A percentile compares a stretch with the other conserved stretches of the same genome.
Evolutionary conservation across 2,888 invertebrate species (phyloP).

Genomic region (Drosophila imparisetae): DNA sequence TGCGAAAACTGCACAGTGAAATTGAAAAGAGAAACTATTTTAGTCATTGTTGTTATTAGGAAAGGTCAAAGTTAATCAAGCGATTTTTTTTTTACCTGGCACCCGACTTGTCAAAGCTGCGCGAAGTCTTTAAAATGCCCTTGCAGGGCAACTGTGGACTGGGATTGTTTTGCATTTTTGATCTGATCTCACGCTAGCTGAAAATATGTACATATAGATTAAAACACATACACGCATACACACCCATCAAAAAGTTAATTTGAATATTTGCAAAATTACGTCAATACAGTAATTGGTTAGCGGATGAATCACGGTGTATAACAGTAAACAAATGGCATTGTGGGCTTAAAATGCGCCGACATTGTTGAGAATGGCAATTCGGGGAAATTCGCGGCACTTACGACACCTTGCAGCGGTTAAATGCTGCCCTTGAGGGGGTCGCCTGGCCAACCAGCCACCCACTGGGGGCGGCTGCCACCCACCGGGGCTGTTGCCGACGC

Average conservation of each 20-base stretch:
- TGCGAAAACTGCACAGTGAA: slow-evolving; percentile 82
- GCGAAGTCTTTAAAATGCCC: slow-evolving; percentile 96
- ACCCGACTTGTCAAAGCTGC: slow-evolving; percentile 92
- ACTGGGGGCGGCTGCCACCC: slow-evolving; percentile 59
- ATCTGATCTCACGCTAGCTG: slow-evolving; percentile 32
- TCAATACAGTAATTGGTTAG: slow-evolving; percentile 41
- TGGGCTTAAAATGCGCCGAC: slow-evolving; percentile 37
- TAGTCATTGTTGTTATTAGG: slow-evolving; percentile 3
- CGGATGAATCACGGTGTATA: slow-evolving; percentile 57
- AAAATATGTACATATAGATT: slow-evolving; percentile 6
- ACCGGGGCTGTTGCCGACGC: slow-evolving; percentile 23
- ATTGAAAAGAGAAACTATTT: background rate
- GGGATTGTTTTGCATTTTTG: slow-evolving; percentile 83
- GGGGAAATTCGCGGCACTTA: slow-evolving; percentile 62
- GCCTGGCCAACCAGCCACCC: slow-evolving; percentile 48
- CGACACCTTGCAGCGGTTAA: slow-evolving; percentile 57
- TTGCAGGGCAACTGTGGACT: slow-evolving; percentile 86
- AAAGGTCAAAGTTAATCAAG: slow-evolving; percentile 47
- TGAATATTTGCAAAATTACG: slow-evolving; percentile 47
- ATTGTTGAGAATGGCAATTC: slow-evolving; percentile 28
- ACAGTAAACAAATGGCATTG: slow-evolving; percentile 25
- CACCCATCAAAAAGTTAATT: slow-evolving; percentile 10
- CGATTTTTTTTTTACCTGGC: slow-evolving; percentile 82
- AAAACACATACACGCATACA: slow-evolving; percentile 5
- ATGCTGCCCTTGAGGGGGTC: slow-evolving; percentile 70